These are phyloP conservation scores for Reinhardtius hippoglossoides DNA, from an alignment of 2,113 vertebrate species.

Conservation along the genomic window DNA sequence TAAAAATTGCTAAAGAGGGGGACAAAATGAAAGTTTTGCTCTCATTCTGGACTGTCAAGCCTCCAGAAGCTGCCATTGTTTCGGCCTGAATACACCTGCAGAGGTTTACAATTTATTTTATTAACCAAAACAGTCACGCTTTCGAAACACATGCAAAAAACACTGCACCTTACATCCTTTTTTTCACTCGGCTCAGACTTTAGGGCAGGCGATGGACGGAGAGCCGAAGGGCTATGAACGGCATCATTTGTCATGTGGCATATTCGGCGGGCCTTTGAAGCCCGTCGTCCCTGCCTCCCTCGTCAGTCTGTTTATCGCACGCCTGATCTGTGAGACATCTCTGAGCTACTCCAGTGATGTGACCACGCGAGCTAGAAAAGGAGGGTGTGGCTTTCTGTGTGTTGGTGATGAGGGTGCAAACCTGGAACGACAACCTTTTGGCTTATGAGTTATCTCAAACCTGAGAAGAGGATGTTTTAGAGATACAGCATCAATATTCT, in stretches of 20 bases:
- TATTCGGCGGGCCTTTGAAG: slow-evolving; percentile 53
- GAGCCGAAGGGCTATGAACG: slow-evolving; percentile 49
- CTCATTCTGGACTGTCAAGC: not conserved
- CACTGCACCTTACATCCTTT: slow-evolving; percentile 20
- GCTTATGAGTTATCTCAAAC: not conserved
- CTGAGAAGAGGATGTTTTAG: not conserved
- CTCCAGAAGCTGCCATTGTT: not conserved
- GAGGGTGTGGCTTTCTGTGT: slow-evolving; percentile 2
- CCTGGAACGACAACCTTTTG: not conserved
- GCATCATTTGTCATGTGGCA: slow-evolving; percentile 60
- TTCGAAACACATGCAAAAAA: slow-evolving; percentile 3
- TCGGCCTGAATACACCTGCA: not conserved
- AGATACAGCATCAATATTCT: not conserved
- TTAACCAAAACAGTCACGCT: slow-evolving; percentile 33
- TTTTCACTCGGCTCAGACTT: not conserved
- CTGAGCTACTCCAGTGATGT: slow-evolving; percentile 53
- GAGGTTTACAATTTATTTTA: slow-evolving; percentile 26
- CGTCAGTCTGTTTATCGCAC: slow-evolving; percentile 53
- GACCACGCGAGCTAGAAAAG: slow-evolving; percentile 23
- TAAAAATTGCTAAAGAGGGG: not conserved
- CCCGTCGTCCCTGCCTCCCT: slow-evolving; percentile 24
- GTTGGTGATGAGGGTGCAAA: not conserved
- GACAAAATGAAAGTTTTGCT: no score
- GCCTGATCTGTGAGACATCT: slow-evolving; percentile 56
- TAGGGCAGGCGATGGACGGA: slow-evolving; percentile 6